phyloP scores from a whole-genome alignment of 2,888 invertebrate genomes.

The Megamerina dolium region DNA sequence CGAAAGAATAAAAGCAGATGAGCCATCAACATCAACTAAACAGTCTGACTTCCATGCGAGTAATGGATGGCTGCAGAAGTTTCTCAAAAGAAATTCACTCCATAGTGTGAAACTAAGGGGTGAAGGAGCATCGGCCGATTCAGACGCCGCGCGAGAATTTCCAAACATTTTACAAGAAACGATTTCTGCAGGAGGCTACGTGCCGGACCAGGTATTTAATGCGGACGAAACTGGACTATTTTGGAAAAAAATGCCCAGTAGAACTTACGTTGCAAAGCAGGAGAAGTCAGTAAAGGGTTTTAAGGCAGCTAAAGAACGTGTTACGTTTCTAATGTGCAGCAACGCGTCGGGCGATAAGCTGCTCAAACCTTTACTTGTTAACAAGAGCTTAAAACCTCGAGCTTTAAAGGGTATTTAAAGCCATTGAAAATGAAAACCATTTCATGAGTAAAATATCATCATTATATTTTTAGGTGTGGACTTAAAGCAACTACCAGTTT shows the following conservation, averaged over 20 bases:
- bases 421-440: too few relatives aligned
- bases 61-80: too few relatives aligned
- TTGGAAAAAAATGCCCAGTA: conserved; percentile 34
- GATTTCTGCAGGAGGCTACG: conserved; percentile 26
- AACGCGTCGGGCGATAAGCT: conserved; percentile 22
- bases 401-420: too few relatives aligned
- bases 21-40: too few relatives aligned
- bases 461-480: too few relatives aligned
- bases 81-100: conserved; percentile 21
- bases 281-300: conserved; percentile 25
- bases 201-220: conserved; percentile 29
- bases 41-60: too few relatives aligned
- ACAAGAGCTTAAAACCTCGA: conserved; percentile 26
- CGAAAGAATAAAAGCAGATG: too few relatives aligned
- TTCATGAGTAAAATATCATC: too few relatives aligned
- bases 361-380: conserved; percentile 29
- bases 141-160: conserved; percentile 18
- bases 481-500: conserved; percentile 25
- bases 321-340: conserved; percentile 28
- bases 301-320: conserved; percentile 30
- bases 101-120: conserved; percentile 26
- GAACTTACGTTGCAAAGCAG: conserved; percentile 32
- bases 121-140: conserved; percentile 23
- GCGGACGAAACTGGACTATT: conserved; percentile 29
- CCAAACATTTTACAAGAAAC: conserved; percentile 21